Base-by-base conservation (phyloP, 23 tunicate genomes). In the Clavelina lepadiformis region DNA sequence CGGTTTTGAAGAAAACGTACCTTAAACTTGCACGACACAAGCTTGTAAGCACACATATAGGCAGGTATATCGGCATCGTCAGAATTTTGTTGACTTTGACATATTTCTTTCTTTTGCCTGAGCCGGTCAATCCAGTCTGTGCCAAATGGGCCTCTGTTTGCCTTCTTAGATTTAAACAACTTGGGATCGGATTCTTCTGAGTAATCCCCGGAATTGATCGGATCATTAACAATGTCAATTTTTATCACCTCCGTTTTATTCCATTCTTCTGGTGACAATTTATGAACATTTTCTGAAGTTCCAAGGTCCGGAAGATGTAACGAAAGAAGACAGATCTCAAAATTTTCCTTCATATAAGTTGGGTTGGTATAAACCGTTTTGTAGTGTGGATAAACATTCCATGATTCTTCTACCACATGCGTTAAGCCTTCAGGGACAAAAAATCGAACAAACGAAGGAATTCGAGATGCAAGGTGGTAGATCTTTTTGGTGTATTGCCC, bases 1-100 rank as follows among this genome's bases (percentile, higher is more conserved):
- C 73, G 47, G 31, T 51, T 72, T 67, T 91, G 98, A 24, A 91
- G 61, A 1, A 85, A 86, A 5, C 66, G 67, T 92, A 80, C 70
- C 61, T 91, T 83, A 37, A 91, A 91, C 7, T 80, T 74, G 36
- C 91, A 82, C 41, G 71, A 45, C 2, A 91, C 98, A n/a, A 91
- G 78, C 71, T 91, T 91, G 77, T 91, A 91, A 3, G 86, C 85
- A 57, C 97, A 89, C 97, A 89, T 89, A 38, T 64, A 46, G 3
- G 69, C 61, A 20, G 73, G 73, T 33, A 36, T 29, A 0, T 0
- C 32, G 3, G 26, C 33, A 23, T 30, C 1, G 5, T 34, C 78
- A 46, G 29, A 11, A 6, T 11, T 20, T 13, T n/a, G 7, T 20
- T 22, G 25, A 13, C 26, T 3, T 2, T 68, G 60, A 13, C 28